phyloP scores from a whole-genome alignment of 2,113 vertebrate species.

The Pelodiscus sinensis region DNA sequence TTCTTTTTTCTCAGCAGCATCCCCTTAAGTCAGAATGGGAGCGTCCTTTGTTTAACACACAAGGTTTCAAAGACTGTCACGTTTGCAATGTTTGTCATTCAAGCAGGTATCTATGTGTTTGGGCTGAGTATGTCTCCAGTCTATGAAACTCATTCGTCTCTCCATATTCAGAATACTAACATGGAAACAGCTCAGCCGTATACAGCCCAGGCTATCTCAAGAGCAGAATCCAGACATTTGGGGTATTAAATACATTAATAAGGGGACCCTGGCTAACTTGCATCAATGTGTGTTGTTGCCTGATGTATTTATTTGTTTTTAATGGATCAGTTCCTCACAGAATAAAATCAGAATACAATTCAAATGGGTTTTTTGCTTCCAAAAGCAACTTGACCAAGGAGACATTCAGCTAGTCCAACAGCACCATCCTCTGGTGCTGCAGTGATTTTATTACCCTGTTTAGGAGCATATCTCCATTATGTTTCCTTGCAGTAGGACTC shows the following conservation, averaged over 20 bases:
- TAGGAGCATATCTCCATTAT: background rate
- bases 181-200: background rate
- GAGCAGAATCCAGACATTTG: background rate
- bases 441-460: accelerated
- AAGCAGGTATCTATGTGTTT: background rate
- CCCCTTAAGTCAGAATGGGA: background rate
- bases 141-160: background rate
- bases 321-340: background rate
- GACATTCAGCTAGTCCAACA: conserved; percentile 50
- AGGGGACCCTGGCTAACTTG: background rate
- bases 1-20: background rate
- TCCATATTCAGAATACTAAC: background rate
- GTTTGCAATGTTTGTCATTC: background rate
- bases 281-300: background rate
- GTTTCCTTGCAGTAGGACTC: background rate
- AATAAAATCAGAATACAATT: background rate
- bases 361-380: background rate
- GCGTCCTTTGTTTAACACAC: background rate
- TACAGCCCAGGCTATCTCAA: background rate
- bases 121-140: background rate
- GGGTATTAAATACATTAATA: background rate
- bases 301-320: background rate
- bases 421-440: conserved; percentile 65
- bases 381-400: accelerated
- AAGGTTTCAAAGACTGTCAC: background rate